A percentile compares a stretch with the other conserved stretches of the same genome.
Conservation (phyloP, 2,888 invertebrate genomes). For the Autographa pulchrina region DNA sequence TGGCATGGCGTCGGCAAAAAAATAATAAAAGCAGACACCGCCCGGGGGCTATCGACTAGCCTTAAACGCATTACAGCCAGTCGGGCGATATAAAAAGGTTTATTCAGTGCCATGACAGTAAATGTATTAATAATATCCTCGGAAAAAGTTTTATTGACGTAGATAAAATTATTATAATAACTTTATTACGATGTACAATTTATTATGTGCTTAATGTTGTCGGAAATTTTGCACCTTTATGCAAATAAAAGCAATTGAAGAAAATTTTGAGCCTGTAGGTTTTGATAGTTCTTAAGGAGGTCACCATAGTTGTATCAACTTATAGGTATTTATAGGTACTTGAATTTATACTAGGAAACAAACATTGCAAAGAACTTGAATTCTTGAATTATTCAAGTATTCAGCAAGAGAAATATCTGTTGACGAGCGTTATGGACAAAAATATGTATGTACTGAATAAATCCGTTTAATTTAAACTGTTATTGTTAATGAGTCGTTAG, state of each 20-base stretch:
- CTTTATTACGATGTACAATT: neutral
- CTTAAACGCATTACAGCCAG: slow-evolving; percentile 15
- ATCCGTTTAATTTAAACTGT: neutral
- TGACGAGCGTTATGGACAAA: no score
- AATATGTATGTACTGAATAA: neutral
- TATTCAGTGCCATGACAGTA: slow-evolving; percentile 10
- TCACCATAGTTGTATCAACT: no score
- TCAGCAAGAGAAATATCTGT: no score
- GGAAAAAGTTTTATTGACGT: neutral
- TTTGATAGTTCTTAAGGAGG: no score
- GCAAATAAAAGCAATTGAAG: neutral
- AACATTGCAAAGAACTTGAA: no score
- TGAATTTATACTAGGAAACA: no score
- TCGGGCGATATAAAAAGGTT: slow-evolving; percentile 17
- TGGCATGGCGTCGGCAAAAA: slow-evolving; percentile 5
- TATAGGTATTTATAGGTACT: no score
- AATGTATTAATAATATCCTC: slow-evolving; percentile 13
- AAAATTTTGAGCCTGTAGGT: neutral
- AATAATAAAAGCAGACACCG: slow-evolving; percentile 12
- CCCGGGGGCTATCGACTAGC: slow-evolving; percentile 12
- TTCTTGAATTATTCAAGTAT: no score
- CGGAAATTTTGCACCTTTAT: neutral
- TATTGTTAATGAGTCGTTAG: neutral
- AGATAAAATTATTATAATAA: slow-evolving; percentile 2
- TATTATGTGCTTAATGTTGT: neutral